A percentile compares a stretch with the other conserved stretches of the same genome.
phyloP scores from a whole-genome alignment of 2,888 invertebrate species.

The Nomada lathburiana region DNA sequence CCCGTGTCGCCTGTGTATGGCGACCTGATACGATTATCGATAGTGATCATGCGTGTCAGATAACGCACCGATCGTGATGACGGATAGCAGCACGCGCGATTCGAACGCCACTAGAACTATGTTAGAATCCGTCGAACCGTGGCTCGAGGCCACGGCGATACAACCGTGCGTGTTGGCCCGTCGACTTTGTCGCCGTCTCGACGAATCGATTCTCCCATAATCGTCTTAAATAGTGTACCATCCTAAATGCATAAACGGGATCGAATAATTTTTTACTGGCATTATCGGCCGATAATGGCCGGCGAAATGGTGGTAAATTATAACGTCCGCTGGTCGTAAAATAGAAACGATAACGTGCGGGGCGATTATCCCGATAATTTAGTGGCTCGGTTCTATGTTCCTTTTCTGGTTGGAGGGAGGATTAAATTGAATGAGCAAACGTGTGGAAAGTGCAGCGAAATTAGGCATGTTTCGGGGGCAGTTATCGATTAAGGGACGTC shows the following conservation, averaged over 20 bases:
- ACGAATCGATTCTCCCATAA: conserved; percentile 7
- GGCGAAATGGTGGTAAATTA: neutral
- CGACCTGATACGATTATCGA: conserved; percentile 66
- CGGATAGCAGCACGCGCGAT: conserved; percentile 59
- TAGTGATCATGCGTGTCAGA: conserved; percentile 61
- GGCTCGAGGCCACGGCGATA: conserved; percentile 27
- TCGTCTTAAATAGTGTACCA: conserved; percentile 9
- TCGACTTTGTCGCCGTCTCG: neutral
- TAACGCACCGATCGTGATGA: conserved; percentile 66
- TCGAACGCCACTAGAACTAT: conserved; percentile 62
- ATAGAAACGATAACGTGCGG: neutral
- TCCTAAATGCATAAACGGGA: neutral
- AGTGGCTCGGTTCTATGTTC: neutral
- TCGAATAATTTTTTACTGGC: conserved; percentile 11
- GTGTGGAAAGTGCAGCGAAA: neutral
- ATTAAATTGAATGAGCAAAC: neutral
- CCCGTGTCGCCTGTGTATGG: neutral
- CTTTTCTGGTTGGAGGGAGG: neutral
- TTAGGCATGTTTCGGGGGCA: neutral
- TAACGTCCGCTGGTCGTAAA: neutral
- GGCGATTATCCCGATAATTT: conserved; percentile 17
- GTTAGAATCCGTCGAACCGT: conserved; percentile 73
- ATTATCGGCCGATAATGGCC: neutral
- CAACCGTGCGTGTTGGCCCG: neutral
- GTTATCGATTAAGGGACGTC: neutral